phyloP scores from a whole-genome alignment of 2,113 vertebrate genomes.

The Ellobius talpinus region DNA sequence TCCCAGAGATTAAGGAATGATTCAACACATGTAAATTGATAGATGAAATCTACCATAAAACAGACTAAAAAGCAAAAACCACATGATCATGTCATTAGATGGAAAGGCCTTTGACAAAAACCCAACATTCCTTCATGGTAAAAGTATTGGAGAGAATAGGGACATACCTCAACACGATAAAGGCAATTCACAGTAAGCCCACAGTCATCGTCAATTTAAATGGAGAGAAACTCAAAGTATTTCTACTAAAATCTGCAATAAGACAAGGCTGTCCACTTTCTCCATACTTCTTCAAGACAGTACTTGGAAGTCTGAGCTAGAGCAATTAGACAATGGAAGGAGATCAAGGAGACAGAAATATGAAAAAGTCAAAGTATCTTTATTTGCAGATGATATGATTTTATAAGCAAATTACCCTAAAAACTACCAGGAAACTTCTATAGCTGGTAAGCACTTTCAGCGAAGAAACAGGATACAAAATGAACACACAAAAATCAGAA shows the following conservation, averaged over 20 bases:
- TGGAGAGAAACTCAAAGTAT: not conserved
- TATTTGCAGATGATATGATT: not conserved
- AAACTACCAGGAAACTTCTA: not conserved
- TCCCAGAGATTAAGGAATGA: not conserved
- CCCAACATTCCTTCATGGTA: not conserved
- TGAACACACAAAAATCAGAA: not conserved
- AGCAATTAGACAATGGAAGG: not conserved
- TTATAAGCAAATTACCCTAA: not conserved
- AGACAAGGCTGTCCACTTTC: not conserved
- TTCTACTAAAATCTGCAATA: not conserved
- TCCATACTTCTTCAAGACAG: not conserved
- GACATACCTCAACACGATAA: not conserved
- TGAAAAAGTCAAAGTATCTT: not conserved
- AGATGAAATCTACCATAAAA: not conserved
- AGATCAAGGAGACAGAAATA: not conserved
- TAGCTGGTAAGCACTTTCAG: not conserved
- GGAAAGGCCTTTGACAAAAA: not conserved
- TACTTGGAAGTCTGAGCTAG: not conserved
- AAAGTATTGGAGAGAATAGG: not conserved
- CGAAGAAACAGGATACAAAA: not conserved
- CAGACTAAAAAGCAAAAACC: not conserved
- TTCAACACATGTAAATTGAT: not conserved
- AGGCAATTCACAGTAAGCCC: not conserved
- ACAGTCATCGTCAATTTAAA: not conserved
- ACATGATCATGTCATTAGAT: not conserved